Percentiles rank a stretch among this genome's conserved stretches.
These are phyloP conservation scores for Notodonta ziczac DNA, from an alignment of 2,888 invertebrate genomes.

Conservation along the genomic window DNA sequence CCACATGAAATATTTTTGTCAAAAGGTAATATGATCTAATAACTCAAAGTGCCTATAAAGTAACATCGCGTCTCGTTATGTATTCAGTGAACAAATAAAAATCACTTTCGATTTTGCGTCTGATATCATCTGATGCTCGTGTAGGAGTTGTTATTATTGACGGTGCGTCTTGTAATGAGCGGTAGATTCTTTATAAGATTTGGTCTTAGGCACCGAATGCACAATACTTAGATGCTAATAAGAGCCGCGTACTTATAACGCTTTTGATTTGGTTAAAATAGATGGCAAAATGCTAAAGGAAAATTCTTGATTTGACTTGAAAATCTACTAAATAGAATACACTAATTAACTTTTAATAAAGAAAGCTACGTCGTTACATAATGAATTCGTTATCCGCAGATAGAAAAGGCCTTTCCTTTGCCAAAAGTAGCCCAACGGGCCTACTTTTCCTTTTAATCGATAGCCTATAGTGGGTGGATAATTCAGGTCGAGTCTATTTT, in stretches of 20 bases:
- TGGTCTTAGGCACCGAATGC: neutral
- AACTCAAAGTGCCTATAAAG: neutral
- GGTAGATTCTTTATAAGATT: conserved; percentile 13
- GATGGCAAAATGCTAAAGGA: too few relatives aligned
- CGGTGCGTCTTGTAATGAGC: conserved; percentile 34
- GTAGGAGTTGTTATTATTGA: conserved; percentile 51
- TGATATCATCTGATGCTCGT: conserved; percentile 62
- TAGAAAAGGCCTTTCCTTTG: neutral
- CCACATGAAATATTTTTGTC: too few relatives aligned
- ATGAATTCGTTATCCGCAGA: neutral
- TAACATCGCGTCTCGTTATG: conserved; percentile 17
- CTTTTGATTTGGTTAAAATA: too few relatives aligned
- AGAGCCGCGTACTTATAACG: too few relatives aligned
- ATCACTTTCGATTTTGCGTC: conserved; percentile 70
- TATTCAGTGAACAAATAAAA: conserved; percentile 32
- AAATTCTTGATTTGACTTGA: neutral
- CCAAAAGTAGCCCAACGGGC: neutral
- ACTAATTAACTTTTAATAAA: neutral
- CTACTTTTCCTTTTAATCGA: conserved; percentile 23
- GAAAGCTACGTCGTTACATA: neutral
- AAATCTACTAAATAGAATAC: neutral
- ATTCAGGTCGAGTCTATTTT: conserved; percentile 28
- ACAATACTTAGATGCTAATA: neutral
- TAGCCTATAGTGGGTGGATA: conserved; percentile 31
- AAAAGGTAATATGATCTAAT: too few relatives aligned